Base-by-base conservation (phyloP, 2,113 vertebrate genomes). In the Cervus canadensis region DNA sequence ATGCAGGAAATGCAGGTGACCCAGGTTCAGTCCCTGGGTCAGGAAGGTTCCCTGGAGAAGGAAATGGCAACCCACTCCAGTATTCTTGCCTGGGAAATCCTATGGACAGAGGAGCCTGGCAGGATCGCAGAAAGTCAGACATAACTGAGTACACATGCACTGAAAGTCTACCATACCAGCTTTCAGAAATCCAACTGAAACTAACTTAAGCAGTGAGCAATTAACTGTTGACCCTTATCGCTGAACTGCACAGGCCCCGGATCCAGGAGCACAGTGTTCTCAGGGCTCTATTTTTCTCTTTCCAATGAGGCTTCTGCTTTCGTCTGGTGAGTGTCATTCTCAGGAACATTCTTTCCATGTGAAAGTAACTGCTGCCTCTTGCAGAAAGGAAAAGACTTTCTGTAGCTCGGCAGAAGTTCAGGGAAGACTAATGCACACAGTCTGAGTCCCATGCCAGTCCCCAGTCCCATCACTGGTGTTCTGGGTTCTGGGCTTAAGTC, bases 221-320 rank as follows among this genome's bases (percentile, higher is more conserved):
- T 7, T 1, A 36, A 36, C 36, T 0, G 7, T 1, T 6, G 14
- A 36, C 11, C 8, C 15, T 4, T 7, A 23, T 12, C 0, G 2
- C 50, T 14, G 25, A 8, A 13, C 0, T 0, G 0, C 1, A 6
- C 56, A 15, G 17, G 56, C 50, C 16, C 2, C 1, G 2, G 82
- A 21, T 26, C 48, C 1, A 2, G 50, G 25, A 8, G 33, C 64
- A 36, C 10, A 2, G 7, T 13, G 4, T 50, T 28, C 33, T 40
- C n/a, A 4, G 33, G 48, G 15, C 40, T 40, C 9, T 2, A 13
- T 19, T 23, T 86, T 19, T 45, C 64, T 45, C 7, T 14, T n/a
- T 54, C 26, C 17, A 0, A 19, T 1, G 9, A 1, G 5, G n/a
- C 67, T 45, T 1, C 94, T 23, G 33, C 26, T 52, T 5, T 85